phyloP scores from a whole-genome alignment of 2,797 vertebrate species.

The Ispidina lecontei region DNA sequence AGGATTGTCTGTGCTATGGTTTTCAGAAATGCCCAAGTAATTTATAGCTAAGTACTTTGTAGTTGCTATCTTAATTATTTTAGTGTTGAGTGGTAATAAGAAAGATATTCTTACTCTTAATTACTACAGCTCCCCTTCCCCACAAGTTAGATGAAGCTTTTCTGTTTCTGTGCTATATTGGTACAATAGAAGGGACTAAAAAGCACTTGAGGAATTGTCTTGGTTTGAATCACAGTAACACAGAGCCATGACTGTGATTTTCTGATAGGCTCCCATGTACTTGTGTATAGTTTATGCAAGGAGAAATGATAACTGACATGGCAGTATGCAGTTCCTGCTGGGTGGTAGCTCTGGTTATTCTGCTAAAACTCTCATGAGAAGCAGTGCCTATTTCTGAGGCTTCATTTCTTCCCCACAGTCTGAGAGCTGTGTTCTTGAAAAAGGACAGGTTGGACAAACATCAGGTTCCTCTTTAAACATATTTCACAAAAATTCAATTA shows the following conservation, averaged over 20 bases:
- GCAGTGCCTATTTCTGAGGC: not conserved
- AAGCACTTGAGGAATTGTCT: conserved; percentile 9
- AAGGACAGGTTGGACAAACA: not conserved
- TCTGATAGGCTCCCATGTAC: not conserved
- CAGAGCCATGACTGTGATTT: conserved; percentile 8
- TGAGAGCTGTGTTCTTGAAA: not conserved
- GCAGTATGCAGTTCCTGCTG: not conserved
- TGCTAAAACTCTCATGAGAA: not conserved
- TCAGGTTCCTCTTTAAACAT: conserved; percentile 13
- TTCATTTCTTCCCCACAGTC: conserved; percentile 6
- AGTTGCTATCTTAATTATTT: conserved; percentile 26
- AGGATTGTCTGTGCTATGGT: not conserved
- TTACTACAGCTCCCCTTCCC: not conserved
- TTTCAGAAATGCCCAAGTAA: conserved; percentile 23
- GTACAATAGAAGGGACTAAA: not conserved
- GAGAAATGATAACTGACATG: conserved; percentile 5
- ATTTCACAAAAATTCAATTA: conserved; percentile 44
- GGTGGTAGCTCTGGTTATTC: not conserved
- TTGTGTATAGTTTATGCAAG: not conserved
- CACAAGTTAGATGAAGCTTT: not conserved
- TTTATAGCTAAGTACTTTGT: not conserved
- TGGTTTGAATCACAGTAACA: not conserved
- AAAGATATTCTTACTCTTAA: not conserved
- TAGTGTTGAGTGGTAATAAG: not conserved
- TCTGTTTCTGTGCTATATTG: conserved; percentile 6